Conservation (phyloP, 2,113 vertebrate genomes). For the Speoplatyrhinus poulsoni region DNA sequence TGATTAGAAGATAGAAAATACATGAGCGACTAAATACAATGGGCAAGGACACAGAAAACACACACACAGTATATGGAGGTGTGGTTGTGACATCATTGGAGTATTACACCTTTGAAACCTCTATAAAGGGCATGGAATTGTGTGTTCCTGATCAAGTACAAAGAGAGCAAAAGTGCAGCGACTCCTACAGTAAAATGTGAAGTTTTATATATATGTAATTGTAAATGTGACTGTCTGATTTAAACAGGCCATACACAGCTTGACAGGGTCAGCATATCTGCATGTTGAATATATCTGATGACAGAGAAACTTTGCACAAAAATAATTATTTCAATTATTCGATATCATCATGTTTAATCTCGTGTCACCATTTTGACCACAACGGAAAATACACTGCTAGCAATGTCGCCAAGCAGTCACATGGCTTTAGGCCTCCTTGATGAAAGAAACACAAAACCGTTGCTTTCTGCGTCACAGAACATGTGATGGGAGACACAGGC, state of each 20-base stretch:
- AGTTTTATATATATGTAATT: neutral
- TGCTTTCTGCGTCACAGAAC: constrained; percentile 74
- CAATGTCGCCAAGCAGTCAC: constrained; percentile 63
- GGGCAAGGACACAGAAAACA: too few relatives aligned
- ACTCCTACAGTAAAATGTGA: neutral
- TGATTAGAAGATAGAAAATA: too few relatives aligned
- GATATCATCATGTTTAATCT: constrained; percentile 28
- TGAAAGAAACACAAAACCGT: constrained; percentile 81
- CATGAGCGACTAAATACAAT: too few relatives aligned
- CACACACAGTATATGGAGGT: too few relatives aligned
- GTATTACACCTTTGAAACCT: too few relatives aligned
- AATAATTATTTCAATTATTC: too few relatives aligned
- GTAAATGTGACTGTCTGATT: neutral
- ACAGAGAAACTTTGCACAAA: too few relatives aligned
- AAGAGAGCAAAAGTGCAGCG: neutral
- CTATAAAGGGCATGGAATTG: too few relatives aligned
- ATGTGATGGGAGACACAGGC: constrained; percentile 64
- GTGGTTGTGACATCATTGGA: too few relatives aligned
- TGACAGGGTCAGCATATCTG: too few relatives aligned
- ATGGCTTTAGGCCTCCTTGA: constrained; percentile 53
- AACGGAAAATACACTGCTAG: constrained; percentile 49
- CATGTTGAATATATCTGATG: neutral
- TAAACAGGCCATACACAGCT: too few relatives aligned
- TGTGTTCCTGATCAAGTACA: neutral
- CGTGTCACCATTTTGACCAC: constrained; percentile 67